Base-by-base conservation (phyloP, 2,113 vertebrate genomes). In the Pterocles gutturalis region DNA sequence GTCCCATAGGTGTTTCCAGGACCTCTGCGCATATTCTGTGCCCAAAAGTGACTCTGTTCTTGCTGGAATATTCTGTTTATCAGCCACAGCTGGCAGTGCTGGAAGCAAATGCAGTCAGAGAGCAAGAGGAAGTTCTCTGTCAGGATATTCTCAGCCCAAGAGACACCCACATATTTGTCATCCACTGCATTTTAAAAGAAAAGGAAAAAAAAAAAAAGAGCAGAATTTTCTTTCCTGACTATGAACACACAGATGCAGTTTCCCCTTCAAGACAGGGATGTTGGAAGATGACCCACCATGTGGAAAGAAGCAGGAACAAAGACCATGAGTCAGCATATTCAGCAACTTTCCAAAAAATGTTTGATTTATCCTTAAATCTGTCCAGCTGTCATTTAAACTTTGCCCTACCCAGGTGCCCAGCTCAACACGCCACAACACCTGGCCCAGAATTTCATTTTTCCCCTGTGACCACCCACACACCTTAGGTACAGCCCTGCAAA, bases 271-370 rank as follows among this genome's bases (percentile, higher is more conserved):
- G 41, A 7, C 22, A 86, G 29, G 38, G 49, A 14, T 21, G 22
- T 6, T 38, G 38, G 60, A 78, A 38, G 55, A 38, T 41, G 43
- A 66, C 14, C 20, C n/a, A 20, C 17, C 9, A 3, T 12, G 48
- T 60, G 22, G 19, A 53, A 87, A 76, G 25, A 49, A 31, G 14
- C 8, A 61, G 34, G 21, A 83, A 49, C 9, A n/a, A 58, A 49
- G 18, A 49, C 13, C 43, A 9, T 19, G 17, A 55, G 29, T 18
- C 0, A 0, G 17, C n/a, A 33, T 24, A 26, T 19, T 65, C 51
- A 76, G 19, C 26, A 60, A 6, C 62, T 80, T 71, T 54, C 61
- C 38, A 34, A 5, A 25, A 46, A n/a, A 7, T 38, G 15, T 18
- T 29, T 29, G 8, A 43, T 58, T 78, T 51, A 38, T 38, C 15